Base-by-base conservation (phyloP, 2,888 invertebrate species). In the Malthinus flaveolus region DNA sequence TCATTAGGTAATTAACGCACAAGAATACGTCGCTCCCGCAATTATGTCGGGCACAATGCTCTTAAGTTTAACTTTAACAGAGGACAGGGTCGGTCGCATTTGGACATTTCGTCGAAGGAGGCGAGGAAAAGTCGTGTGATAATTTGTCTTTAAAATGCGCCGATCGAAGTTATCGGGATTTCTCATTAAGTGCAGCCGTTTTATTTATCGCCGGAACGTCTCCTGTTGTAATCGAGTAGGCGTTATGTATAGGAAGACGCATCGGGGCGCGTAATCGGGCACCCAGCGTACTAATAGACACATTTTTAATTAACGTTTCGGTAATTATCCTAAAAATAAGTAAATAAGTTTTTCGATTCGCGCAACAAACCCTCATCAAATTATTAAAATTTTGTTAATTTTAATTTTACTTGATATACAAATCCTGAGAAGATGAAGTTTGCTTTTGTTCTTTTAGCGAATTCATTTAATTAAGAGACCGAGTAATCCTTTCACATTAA, bases 21-120 rank as follows among this genome's bases (percentile, higher is more conserved):
- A 77, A 76, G 76, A 81, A 81, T 80, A 80, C 77, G 80, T 53
- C 52, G 56, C 49, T 49, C 81, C 81, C 81, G 81, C 8, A 3
- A 15, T 23, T 82, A 82, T 57, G 63, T 59, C 54, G 60, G 56
- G 53, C 49, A 63, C 61, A 59, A 65, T 63, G 51, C 56, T 11
- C 47, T 32, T 23, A 39, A 32, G 23, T 23, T 23, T 23, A 2
- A 5, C 3, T 23, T 23, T 23, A 23, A 23, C 23, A 23, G 23
- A 23, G 52, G 52, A 56, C 42, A 47, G 51, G 48, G 52, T 37
- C 37, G 51, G 37, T 51, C 45, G 33, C 49, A 49, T 53, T 56
- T 53, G 56, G 49, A 61, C 60, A 49, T 33, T 39, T 45, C 31
- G 50, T 57, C 57, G 49, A 46, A 53, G 52, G 45, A 56, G 49